Evolutionary conservation across 2,113 vertebrate species (phyloP), one percentile per base, ranked within the genome.

Genomic region (Leuciscus idus): DNA sequence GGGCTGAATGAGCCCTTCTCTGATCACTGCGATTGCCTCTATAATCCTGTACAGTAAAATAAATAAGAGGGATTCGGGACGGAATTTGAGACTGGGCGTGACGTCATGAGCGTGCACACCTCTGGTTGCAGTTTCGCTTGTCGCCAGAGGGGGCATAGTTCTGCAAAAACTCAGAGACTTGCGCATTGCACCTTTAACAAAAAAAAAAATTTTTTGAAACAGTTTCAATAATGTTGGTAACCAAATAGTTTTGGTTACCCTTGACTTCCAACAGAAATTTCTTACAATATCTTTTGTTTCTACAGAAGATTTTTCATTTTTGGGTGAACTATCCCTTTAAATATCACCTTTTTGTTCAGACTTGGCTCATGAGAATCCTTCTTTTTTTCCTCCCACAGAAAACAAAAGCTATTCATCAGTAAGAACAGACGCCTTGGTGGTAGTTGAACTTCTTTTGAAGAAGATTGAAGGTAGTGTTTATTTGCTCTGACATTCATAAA

Each of bases 361-460:
- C 33, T 74, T 23, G 3, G 23, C 33, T 73, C 17, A 61, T 21
- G 2, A 21, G 36, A 6, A 28, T 50, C 11, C 26, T 17, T 66
- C 17, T 62, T 21, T 61, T 62, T 21, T 61, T 66, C 46, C 1
- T 23, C 72, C 81, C 70, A 2, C 91, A 99, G 98, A 99, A 95
- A 99, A 99, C 92, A 99, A 96, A 95, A 98, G 95, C 92, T 99
- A 99, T 91, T 97, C 97, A 0, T 98, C 98, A 88, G 95, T 99
- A 92, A 96, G 98, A 94, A 96, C 97, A 28, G 98, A 99, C 92
- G 98, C 97, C 85, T 94, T 99, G 93, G 95, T 96, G 59, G 96
- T 99, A 83, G 93, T 99, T 94, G 96, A 99, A 50, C 92, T 99
- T 80, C 94, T 99, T 28, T 94, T 99, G 55, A 95, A 95, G 91